Conservation (phyloP, 2,888 invertebrate species). For the Nesidiocoris tenuis region DNA sequence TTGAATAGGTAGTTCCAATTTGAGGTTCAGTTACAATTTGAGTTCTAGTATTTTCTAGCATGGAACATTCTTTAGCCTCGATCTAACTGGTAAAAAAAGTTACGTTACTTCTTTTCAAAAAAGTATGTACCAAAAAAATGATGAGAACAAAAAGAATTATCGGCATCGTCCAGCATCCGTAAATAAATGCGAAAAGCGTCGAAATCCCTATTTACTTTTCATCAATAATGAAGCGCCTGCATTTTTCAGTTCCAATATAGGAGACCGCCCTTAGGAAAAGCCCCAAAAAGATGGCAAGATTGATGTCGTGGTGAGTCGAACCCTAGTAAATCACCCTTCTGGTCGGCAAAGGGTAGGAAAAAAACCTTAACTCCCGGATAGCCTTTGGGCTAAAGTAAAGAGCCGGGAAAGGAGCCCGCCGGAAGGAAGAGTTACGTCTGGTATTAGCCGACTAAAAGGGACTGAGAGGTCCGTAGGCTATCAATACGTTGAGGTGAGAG, state of each 20-base stretch:
- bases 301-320: background rate
- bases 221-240: background rate
- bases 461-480: background rate
- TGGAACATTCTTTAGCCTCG: no score
- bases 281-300: background rate
- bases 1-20: no score
- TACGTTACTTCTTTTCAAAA: no score
- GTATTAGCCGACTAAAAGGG: slow-evolving; percentile 9
- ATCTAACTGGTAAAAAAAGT: no score
- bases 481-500: background rate
- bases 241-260: background rate
- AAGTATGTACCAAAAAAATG: no score
- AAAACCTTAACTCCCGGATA: background rate
- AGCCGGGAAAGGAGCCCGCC: background rate
- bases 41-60: no score
- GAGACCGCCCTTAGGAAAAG: background rate
- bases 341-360: background rate
- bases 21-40: no score
- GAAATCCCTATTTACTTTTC: background rate
- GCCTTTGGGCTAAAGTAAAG: background rate
- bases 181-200: no score
- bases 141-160: no score
- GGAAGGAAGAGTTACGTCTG: background rate
- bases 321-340: background rate
- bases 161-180: no score